Base-by-base conservation (phyloP, 2,113 vertebrate species). In the Leptobrachium ailaonicum region DNA sequence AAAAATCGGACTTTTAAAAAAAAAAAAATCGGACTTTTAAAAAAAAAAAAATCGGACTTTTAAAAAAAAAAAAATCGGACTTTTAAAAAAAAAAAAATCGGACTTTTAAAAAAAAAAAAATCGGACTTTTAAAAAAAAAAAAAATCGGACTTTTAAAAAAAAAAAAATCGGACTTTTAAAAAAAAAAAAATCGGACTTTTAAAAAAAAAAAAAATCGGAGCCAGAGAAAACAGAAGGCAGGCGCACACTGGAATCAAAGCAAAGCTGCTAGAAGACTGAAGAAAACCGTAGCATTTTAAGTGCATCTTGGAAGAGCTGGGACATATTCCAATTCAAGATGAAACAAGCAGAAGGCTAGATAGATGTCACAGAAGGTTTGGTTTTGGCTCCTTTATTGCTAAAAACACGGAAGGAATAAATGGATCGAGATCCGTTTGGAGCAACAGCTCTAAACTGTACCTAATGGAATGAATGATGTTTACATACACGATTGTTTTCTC, bases 231-330 rank as follows among this genome's bases (percentile, higher is more conserved):
- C 72, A 75, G 72, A 79, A 50, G 70, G 77, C 77, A 79, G 71
- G 63, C 63, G 70, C 50, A 66, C 32, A 45, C 43, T 47, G 43
- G 72, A 74, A 80, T 75, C 47, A 66, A 80, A 56, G 42, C 72
- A 69, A 69, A 41, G 72, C 71, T 50, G 64, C 9, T 64, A 80
- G 75, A 69, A 74, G 50, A 42, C 42, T 80, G 63, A 74, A 67
- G 64, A 53, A 80, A 80, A 80, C 43, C 47, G 4, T 58, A 80
- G 78, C 63, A 74, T 80, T 67, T 80, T 80, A 80, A 67, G 63
- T 73, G 71, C 71, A 58, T 70, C 63, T 67, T 80, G 53, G 71
- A 64, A 74, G 50, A 80, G 14, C 64, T 80, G 71, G 72, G 72
- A 74, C 11, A 45, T 62, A 2, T 68, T 75, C 72, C 79, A 80